phyloP scores from a whole-genome alignment of 2,888 invertebrate genomes.

The Tortrix viridana region DNA sequence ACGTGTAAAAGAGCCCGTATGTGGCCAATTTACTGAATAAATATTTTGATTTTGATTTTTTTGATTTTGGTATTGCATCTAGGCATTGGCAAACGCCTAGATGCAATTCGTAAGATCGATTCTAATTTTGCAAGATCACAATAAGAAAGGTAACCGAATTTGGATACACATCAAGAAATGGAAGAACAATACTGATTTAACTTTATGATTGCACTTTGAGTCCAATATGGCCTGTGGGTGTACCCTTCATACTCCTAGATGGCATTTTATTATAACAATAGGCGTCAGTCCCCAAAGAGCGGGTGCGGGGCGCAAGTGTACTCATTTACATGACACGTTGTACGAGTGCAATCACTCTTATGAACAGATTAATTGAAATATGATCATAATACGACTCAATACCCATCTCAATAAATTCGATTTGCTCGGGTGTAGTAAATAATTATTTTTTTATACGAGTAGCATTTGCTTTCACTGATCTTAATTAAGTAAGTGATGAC shows the following conservation, averaged over 20 bases:
- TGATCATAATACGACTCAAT: conserved; percentile 24
- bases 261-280: conserved; percentile 82
- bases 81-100: too few relatives aligned
- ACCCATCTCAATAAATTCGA: conserved; percentile 25
- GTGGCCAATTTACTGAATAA: too few relatives aligned
- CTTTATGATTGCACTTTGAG: not conserved
- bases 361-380: conserved; percentile 24
- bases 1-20: too few relatives aligned
- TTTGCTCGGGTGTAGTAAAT: not conserved
- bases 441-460: not conserved
- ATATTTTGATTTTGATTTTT: too few relatives aligned
- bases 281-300: conserved; percentile 58
- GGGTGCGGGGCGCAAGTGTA: conserved; percentile 62
- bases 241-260: conserved; percentile 64
- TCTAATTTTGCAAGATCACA: too few relatives aligned
- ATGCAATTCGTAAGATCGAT: too few relatives aligned
- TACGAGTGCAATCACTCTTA: conserved; percentile 60
- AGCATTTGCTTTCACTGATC: not conserved
- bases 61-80: too few relatives aligned
- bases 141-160: too few relatives aligned
- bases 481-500: too few relatives aligned
- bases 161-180: too few relatives aligned
- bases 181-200: too few relatives aligned
- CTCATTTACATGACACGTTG: conserved; percentile 74
- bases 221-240: conserved; percentile 43